A percentile compares a stretch with the other conserved stretches of the same genome.
Evolutionary conservation across 2,888 invertebrate species (phyloP).

Genomic region (Ornithoptera priamus): DNA sequence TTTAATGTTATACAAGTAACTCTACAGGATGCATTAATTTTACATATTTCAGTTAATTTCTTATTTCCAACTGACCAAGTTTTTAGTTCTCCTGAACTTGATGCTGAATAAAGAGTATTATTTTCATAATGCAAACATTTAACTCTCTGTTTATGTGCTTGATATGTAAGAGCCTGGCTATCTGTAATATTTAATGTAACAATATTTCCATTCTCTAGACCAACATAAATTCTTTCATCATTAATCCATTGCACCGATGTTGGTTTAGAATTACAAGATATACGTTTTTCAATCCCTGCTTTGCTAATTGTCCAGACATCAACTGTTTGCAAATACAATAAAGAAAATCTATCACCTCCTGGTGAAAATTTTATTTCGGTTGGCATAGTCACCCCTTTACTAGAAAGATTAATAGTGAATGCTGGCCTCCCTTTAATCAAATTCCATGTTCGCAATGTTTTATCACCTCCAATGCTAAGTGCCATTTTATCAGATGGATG

Average conservation of each 20-base stretch:
- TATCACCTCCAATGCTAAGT: constrained; percentile 91
- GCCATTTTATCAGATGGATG: constrained; percentile 95
- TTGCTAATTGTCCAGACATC: constrained; percentile 90
- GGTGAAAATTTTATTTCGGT: constrained; percentile 86
- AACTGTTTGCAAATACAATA: constrained; percentile 85
- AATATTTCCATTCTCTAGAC: constrained; percentile 87
- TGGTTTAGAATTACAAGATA: constrained; percentile 85
- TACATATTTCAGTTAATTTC: constrained; percentile 76
- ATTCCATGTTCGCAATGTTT: constrained; percentile 94
- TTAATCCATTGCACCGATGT: constrained; percentile 85
- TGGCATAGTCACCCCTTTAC: constrained; percentile 78
- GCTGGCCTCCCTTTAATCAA: constrained; percentile 94
- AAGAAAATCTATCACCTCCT: constrained; percentile 86
- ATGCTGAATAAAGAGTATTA: constrained; percentile 83
- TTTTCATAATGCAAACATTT: constrained; percentile 82
- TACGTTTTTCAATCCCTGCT: constrained; percentile 85
- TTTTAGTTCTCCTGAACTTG: constrained; percentile 89
- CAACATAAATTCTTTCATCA: constrained; percentile 83
- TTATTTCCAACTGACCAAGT: constrained; percentile 80
- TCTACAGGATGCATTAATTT: constrained; percentile 84
- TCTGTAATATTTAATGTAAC: constrained; percentile 78
- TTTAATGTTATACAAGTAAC: constrained; percentile 86
- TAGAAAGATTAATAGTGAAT: constrained; percentile 91
- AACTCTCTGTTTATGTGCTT: constrained; percentile 83
- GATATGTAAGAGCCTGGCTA: constrained; percentile 65